Evolutionary conservation across 1,140 invertebrate species (phyloP).

Genomic region (Potamilus streckersoni): DNA sequence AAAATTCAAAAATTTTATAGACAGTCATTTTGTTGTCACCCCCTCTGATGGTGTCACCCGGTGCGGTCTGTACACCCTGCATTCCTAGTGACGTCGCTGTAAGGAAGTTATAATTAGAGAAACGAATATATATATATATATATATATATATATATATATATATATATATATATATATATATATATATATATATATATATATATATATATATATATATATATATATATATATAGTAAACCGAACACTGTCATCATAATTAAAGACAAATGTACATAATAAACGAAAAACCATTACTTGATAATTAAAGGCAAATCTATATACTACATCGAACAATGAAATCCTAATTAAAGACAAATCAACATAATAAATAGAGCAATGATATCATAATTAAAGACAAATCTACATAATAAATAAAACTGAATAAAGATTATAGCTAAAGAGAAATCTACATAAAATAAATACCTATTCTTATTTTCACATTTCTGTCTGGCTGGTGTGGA

Average conservation of each 20-base stretch:
- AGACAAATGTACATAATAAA: not conserved
- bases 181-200: too few species aligned
- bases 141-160: too few species aligned
- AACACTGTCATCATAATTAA: not conserved
- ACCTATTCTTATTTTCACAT: conserved; percentile 89
- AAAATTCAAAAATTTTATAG: too few species aligned
- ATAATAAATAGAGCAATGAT: not conserved
- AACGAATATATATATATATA: not conserved
- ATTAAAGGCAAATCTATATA: not conserved
- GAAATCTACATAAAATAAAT: not conserved
- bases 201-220: too few species aligned
- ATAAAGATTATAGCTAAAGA: not conserved
- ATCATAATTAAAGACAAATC: not conserved
- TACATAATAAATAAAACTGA: not conserved
- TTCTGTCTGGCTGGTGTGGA: conserved; percentile 83
- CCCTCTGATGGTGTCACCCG: too few species aligned
- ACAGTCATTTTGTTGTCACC: too few species aligned
- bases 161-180: too few species aligned
- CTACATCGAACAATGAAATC: not conserved
- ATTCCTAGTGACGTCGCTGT: too few species aligned
- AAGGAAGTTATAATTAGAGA: too few species aligned
- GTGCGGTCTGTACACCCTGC: too few species aligned
- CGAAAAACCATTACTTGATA: not conserved
- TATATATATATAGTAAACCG: not conserved
- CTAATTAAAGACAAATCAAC: not conserved